Conservation (phyloP, 2,113 vertebrate genomes). For the human (Homo sapiens) region DNA sequence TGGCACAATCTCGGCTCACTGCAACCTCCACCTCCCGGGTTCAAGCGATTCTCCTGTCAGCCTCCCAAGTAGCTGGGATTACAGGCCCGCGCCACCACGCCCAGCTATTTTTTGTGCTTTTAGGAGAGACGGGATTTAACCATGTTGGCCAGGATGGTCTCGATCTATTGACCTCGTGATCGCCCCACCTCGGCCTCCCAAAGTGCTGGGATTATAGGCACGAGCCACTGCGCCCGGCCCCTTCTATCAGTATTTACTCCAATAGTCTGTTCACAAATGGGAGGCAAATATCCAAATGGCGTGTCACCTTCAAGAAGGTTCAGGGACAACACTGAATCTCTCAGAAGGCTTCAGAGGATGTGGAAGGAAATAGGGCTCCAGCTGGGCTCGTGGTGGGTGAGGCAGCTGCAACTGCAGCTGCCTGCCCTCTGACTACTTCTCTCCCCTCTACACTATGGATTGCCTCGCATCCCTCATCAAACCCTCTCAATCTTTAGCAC, state of each 20-base stretch:
- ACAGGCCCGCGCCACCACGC: too few relatives aligned
- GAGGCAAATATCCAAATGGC: not conserved
- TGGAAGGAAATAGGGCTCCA: not conserved
- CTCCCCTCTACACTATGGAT: not conserved
- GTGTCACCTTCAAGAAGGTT: not conserved
- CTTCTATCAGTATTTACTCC: not conserved
- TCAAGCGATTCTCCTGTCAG: too few relatives aligned
- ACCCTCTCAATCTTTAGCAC: not conserved
- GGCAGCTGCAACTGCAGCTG: not conserved
- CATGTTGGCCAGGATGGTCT: too few relatives aligned
- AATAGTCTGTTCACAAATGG: not conserved
- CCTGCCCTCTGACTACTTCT: not conserved
- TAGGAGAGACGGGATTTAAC: too few relatives aligned
- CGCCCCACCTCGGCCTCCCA: too few relatives aligned
- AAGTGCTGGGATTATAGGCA: too few relatives aligned
- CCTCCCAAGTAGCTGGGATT: too few relatives aligned
- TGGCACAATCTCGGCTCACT: too few relatives aligned
- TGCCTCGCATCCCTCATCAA: accelerated
- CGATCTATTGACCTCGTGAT: too few relatives aligned
- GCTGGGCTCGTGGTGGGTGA: not conserved
- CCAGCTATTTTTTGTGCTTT: too few relatives aligned
- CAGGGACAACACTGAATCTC: not conserved
- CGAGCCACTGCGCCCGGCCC: too few relatives aligned
- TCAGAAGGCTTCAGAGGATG: not conserved
- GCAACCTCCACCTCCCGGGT: too few relatives aligned